Conservation (phyloP, 2,888 invertebrate species). For the Sphinx pinastri region DNA sequence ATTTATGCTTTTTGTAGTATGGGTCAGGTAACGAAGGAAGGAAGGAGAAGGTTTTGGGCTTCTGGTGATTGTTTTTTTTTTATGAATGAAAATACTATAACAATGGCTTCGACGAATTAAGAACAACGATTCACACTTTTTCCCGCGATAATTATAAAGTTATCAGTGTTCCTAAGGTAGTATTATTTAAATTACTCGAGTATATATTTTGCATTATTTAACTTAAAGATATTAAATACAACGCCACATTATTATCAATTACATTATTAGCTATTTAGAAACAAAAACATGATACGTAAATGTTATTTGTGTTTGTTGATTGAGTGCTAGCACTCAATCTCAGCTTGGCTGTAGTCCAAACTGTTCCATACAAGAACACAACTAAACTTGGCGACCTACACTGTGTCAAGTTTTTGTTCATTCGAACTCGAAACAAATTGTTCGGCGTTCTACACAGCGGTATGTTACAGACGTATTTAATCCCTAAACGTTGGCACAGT, state of each 20-base stretch:
- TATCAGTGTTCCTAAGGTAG: too few species aligned
- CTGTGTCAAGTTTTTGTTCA: neutral
- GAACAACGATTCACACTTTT: too few species aligned
- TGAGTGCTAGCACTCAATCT: too few species aligned
- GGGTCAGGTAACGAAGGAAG: neutral
- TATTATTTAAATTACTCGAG: too few species aligned
- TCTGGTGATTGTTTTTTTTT: neutral
- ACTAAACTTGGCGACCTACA: neutral
- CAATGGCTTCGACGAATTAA: too few species aligned
- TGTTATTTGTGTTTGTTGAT: neutral
- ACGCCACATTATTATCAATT: too few species aligned
- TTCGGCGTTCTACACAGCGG: constrained; percentile 4
- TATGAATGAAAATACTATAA: too few species aligned
- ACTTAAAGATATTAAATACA: too few species aligned
- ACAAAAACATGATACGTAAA: neutral
- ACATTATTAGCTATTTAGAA: neutral
- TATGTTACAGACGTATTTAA: constrained; percentile 8
- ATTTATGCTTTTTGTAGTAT: neutral
- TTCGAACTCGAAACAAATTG: constrained; percentile 9
- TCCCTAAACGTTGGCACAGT: constrained; percentile 6
- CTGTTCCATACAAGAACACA: neutral
- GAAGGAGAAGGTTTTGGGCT: neutral
- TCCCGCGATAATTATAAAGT: too few species aligned
- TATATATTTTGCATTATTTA: too few species aligned
- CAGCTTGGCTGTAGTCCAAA: neutral